phyloP scores from a whole-genome alignment of 30 jellyfish, hydroid and myxozoan species.

The Mastigias papua region DNA sequence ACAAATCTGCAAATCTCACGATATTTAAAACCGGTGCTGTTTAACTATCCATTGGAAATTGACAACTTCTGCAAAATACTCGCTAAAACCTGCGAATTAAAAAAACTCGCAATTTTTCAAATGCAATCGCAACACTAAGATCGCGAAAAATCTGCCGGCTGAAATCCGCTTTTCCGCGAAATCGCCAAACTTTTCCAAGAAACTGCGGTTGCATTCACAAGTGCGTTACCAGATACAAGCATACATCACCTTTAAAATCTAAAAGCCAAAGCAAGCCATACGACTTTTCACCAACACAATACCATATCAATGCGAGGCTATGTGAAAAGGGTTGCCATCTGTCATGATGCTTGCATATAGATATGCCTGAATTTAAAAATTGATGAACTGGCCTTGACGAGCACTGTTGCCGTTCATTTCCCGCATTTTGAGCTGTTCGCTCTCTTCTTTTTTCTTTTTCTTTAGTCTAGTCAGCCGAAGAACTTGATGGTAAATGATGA shows the following conservation, averaged over 20 bases:
- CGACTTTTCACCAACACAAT: too few species aligned
- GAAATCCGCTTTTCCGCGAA: too few species aligned
- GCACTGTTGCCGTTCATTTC: conserved; percentile 68
- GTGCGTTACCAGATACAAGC: too few species aligned
- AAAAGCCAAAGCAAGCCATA: too few species aligned
- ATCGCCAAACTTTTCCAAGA: too few species aligned
- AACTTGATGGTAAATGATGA: conserved; percentile 89
- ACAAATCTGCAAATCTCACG: neutral
- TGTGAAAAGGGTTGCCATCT: conserved; percentile 3
- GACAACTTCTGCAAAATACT: neutral
- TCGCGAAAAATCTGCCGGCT: too few species aligned
- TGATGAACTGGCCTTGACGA: conserved; percentile 37
- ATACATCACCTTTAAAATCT: too few species aligned
- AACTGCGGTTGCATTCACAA: too few species aligned
- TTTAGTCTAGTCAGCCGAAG: conserved; percentile 83
- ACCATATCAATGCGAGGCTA: conserved; percentile 4
- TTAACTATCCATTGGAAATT: neutral
- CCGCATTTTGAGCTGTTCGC: conserved; percentile 28
- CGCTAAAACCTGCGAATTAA: neutral
- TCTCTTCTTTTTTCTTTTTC: conserved; percentile 76
- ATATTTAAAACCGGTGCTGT: neutral
- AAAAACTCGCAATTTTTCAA: neutral
- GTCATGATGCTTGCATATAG: neutral
- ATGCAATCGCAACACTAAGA: neutral
- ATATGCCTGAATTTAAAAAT: conserved; percentile 17